Base-by-base conservation (phyloP, 2,113 vertebrate genomes). In the Microcebus ravelobensis region DNA sequence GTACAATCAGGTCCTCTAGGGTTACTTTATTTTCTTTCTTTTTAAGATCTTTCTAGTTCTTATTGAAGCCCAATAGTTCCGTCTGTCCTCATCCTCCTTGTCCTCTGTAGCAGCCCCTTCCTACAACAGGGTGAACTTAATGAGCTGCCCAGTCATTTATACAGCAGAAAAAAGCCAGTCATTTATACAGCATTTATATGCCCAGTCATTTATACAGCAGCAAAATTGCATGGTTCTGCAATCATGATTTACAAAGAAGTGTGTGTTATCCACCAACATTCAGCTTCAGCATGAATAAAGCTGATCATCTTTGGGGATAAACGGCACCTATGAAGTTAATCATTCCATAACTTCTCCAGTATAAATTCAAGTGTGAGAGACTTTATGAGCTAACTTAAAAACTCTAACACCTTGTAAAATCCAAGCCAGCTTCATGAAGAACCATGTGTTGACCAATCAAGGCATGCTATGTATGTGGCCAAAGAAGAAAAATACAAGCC, bases 401-500 rank as follows among this genome's bases (percentile, higher is more conserved):
- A 52, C 77, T 92, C 87, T 68, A 67, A 65, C 79, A 94, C 82
- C 45, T 96, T 93, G 76, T 96, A 98, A 98, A 98, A 87, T 3
- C 85, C 73, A 92, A 91, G 25, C 57, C 14, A 50, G 50, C 31
- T 73, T 96, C 39, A 94, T 65, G 90, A 70, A 67, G 85, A 71
- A 29, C 85, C 2, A 63, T 15, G n/a, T 0, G 2, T 45, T 39
- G 42, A 86, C 39, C 68, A 45, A 6, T 48, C 29, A 39, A 96
- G 73, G 89, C 89, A 0, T 34, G 11, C 27, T 87, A 0, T 50
- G 57, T 95, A 68, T 17, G 42, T 25, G 73, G 42, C 17, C 23
- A 31, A 10, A 39, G 61, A 97, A 74, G 67, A 92, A 83, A 92
- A 91, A 83, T 45, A 94, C 20, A 92, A 76, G 15, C 34, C 80